Evolutionary conservation across 2,797 vertebrate genomes (phyloP), one percentile per base, ranked within the genome.

Genomic region (Falco naumanni): DNA sequence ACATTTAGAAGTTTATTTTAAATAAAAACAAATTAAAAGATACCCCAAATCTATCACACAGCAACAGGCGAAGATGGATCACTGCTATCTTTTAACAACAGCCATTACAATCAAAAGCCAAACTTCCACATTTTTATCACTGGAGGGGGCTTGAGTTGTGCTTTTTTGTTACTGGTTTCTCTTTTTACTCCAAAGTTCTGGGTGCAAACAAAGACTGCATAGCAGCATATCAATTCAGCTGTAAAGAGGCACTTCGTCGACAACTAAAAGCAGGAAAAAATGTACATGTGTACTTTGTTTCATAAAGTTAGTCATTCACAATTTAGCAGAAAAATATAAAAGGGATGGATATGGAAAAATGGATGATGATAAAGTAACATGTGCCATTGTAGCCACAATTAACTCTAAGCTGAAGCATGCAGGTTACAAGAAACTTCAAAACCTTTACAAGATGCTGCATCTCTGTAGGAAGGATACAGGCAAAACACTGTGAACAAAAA

Each of bases 401-500:
- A 87, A 86, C 60, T 86, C 64, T 83, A 93, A 93, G 74, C 75
- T 69, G 64, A 96, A 95, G 66, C 92, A 95, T 82, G 83, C 92
- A 94, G 11, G 18, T 69, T 95, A 93, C 41, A 92, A 97, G 61
- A 96, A 97, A 96, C 80, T 90, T 89, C 63, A 96, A 3, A 16
- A 97, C 91, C 93, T 97, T 97, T 82, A 92, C 59, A 94, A 93
- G 91, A 94, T 70, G 86, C 48, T 93, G 90, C 76, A 95, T 65
- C 66, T 95, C 95, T 87, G 90, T 74, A 85, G 84, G 79, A 88
- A 91, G 91, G 72, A 89, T 71, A 96, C 60, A 92, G 69, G 77
- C 81, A 96, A 97, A 96, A 93, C 43, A 72, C 93, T 97, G 93
- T 91, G 50, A 93, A 97, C 68, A 90, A 95, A 96, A 95, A 88